phyloP scores from a whole-genome alignment of 2,888 invertebrate genomes.

The Apodemia zela region DNA sequence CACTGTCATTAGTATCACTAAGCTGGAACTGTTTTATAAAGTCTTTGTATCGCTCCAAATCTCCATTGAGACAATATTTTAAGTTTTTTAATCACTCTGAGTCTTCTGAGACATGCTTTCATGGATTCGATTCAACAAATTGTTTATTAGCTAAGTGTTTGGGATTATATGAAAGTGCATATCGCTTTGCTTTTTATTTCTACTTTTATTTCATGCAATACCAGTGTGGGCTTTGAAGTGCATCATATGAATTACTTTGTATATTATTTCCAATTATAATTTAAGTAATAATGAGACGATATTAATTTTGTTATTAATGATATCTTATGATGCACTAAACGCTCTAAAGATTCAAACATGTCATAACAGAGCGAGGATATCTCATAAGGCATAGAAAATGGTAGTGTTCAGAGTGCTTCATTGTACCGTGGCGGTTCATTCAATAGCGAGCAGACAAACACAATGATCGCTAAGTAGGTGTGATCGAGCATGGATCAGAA shows the following conservation, averaged over 20 bases:
- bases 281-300: slow-evolving; percentile 29
- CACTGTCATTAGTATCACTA: slow-evolving; percentile 71
- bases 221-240: slow-evolving; percentile 72
- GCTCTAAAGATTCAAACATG: slow-evolving; percentile 55
- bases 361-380: slow-evolving; percentile 63
- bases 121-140: slow-evolving; percentile 59
- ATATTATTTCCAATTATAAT: slow-evolving; percentile 29
- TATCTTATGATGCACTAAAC: slow-evolving; percentile 76
- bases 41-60: slow-evolving; percentile 61
- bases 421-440: slow-evolving; percentile 52
- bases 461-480: slow-evolving; percentile 75
- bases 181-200: slow-evolving; percentile 69
- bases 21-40: slow-evolving; percentile 71
- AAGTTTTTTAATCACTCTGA: slow-evolving; percentile 55
- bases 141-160: slow-evolving; percentile 59
- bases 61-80: slow-evolving; percentile 56
- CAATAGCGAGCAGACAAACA: slow-evolving; percentile 77
- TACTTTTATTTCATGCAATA: slow-evolving; percentile 70
- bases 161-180: slow-evolving; percentile 68
- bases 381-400: slow-evolving; percentile 70
- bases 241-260: slow-evolving; percentile 64
- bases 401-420: slow-evolving; percentile 70
- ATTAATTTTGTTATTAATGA: slow-evolving; percentile 30
- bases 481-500: slow-evolving; percentile 76
- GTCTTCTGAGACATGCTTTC: slow-evolving; percentile 80